Evolutionary conservation across 2,113 vertebrate genomes (phyloP).

Genomic region (Sitta europaea): DNA sequence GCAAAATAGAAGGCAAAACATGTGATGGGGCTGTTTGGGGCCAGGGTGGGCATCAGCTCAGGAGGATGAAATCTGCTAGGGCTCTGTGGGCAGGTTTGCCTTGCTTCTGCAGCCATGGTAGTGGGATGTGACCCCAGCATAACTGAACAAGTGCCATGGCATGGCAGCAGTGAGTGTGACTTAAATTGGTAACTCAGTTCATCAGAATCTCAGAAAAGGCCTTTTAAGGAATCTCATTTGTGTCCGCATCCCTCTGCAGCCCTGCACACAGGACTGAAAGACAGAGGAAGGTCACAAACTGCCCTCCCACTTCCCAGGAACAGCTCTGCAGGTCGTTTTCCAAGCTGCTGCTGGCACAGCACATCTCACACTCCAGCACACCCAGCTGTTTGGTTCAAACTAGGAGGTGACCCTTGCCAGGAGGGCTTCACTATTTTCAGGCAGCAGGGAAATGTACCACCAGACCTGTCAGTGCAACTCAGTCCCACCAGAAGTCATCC

Average conservation of each 20-base stretch:
- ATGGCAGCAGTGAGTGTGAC: not conserved
- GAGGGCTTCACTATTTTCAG: not conserved
- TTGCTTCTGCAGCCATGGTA: not conserved
- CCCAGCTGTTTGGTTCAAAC: not conserved
- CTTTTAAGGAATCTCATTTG: not conserved
- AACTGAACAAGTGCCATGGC: not conserved
- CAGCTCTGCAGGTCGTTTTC: not conserved
- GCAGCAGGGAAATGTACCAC: fast-evolving
- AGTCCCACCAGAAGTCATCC: not conserved
- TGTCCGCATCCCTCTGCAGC: not conserved
- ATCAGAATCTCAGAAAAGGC: not conserved
- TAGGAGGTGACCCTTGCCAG: not conserved
- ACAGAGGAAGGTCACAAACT: not conserved
- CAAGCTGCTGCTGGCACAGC: not conserved
- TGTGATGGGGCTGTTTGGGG: fast-evolving
- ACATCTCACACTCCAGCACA: not conserved
- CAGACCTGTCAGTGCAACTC: not conserved
- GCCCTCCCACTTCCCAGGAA: not conserved
- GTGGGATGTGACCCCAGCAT: not conserved
- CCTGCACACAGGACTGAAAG: not conserved
- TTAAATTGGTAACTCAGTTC: not conserved
- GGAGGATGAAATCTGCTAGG: not conserved
- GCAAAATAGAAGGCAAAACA: not conserved
- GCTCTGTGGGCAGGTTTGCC: not conserved
- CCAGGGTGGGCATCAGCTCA: not conserved